Evolutionary conservation across 2,888 invertebrate genomes (phyloP).

Genomic region (Poecilobothrus nobilitatus): DNA sequence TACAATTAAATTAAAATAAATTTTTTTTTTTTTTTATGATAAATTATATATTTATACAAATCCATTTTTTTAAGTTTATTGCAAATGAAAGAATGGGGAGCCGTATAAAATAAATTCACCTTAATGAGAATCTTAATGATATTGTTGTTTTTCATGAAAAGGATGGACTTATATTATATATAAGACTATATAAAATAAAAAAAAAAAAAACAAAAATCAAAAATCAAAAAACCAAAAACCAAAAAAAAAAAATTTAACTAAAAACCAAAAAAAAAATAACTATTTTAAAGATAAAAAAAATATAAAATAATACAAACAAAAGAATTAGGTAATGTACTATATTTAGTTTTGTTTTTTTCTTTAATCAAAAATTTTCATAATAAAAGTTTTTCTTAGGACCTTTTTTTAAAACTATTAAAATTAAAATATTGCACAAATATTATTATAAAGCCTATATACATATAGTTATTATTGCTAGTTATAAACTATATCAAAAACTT

Average conservation of each 20-base stretch:
- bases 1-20: neutral
- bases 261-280: neutral
- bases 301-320: no score
- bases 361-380: no score
- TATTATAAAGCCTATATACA: no score
- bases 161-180: constrained; percentile 7
- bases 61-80: constrained; percentile 22
- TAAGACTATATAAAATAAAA: neutral
- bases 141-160: neutral
- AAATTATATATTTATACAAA: neutral
- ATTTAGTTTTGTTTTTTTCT: no score
- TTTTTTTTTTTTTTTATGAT: no score
- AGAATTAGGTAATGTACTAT: no score
- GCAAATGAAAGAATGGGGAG: constrained; percentile 22
- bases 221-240: neutral
- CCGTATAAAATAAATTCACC: neutral
- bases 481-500: no score
- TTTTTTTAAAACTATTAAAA: no score
- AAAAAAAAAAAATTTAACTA: neutral
- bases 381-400: no score
- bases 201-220: neutral
- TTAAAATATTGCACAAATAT: no score
- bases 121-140: neutral
- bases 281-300: no score
- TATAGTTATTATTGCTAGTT: no score